Evolutionary conservation across 2,113 vertebrate species (phyloP).

Genomic region (Entomyzon cyanotis): DNA sequence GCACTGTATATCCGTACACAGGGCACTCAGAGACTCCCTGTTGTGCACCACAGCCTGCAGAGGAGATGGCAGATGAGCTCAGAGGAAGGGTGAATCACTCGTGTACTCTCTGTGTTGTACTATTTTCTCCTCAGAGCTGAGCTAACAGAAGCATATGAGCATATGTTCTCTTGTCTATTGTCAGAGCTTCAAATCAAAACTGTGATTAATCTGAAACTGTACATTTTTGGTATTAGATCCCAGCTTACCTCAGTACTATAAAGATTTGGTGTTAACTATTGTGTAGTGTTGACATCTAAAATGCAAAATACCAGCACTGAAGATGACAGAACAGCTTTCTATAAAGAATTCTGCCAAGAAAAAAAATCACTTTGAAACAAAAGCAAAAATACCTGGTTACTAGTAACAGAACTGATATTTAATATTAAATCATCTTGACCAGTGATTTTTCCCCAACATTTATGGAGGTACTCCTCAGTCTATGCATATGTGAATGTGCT

Average conservation of each 20-base stretch:
- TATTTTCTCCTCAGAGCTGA: slow-evolving; percentile 16
- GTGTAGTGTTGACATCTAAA: neutral
- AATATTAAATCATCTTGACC: neutral
- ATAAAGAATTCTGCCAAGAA: neutral
- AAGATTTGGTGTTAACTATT: neutral
- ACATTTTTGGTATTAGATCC: neutral
- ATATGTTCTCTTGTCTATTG: slow-evolving; percentile 29
- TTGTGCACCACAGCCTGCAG: neutral
- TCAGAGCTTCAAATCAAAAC: slow-evolving; percentile 32
- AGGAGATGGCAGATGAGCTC: neutral
- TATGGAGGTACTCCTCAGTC: neutral
- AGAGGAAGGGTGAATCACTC: slow-evolving; percentile 13
- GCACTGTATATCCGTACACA: neutral
- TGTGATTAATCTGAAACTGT: slow-evolving; percentile 9
- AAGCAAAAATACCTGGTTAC: neutral
- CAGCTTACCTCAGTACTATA: neutral
- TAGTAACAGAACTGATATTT: neutral
- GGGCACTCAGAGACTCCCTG: neutral
- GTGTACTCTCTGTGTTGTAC: neutral
- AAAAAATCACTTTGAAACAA: neutral
- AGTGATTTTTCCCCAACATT: neutral
- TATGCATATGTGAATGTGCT: fast-evolving
- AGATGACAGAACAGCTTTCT: neutral
- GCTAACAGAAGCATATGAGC: neutral
- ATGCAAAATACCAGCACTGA: neutral